Conservation (phyloP, 1,140 invertebrate genomes). For the Psilanteris sp. region DNA sequence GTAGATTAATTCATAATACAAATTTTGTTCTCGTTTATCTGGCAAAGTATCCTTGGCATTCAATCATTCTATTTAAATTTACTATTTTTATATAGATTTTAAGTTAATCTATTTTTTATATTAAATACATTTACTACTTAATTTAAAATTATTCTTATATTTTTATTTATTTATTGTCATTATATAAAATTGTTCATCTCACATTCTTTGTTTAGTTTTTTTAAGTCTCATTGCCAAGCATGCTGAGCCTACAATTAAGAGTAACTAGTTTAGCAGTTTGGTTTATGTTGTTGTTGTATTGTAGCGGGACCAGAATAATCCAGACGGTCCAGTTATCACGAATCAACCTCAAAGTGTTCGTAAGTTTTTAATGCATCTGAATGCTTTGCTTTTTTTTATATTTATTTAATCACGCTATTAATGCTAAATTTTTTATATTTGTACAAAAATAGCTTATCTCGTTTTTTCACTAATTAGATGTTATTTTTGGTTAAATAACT, state of each 20-base stretch:
- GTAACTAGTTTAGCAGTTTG: slow-evolving; percentile 77
- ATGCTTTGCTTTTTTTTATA: slow-evolving; percentile 43
- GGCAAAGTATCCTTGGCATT: slow-evolving; percentile 71
- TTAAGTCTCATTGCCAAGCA: slow-evolving; percentile 71
- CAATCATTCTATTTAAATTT: slow-evolving; percentile 61
- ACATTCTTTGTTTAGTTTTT: no score
- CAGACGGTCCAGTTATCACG: slow-evolving; percentile 74
- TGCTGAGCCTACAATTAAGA: slow-evolving; percentile 61
- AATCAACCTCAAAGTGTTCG: slow-evolving; percentile 75
- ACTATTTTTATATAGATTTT: no score
- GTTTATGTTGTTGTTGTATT: slow-evolving; percentile 79
- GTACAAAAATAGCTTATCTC: no score
- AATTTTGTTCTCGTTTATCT: slow-evolving; percentile 55
- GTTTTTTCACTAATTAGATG: no score
- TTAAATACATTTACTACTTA: not conserved
- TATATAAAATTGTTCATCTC: slow-evolving; percentile 37
- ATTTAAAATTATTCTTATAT: not conserved
- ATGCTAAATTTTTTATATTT: no score
- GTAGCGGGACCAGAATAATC: slow-evolving; percentile 76
- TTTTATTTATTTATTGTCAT: slow-evolving; percentile 4
- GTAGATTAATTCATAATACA: slow-evolving; percentile 49
- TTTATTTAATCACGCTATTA: slow-evolving; percentile 13
- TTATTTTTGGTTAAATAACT: no score
- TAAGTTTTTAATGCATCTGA: slow-evolving; percentile 72
- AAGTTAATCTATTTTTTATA: slow-evolving; percentile 11